phyloP scores from a whole-genome alignment of 2,888 invertebrate genomes.

The Epirrhoe tristata region DNA sequence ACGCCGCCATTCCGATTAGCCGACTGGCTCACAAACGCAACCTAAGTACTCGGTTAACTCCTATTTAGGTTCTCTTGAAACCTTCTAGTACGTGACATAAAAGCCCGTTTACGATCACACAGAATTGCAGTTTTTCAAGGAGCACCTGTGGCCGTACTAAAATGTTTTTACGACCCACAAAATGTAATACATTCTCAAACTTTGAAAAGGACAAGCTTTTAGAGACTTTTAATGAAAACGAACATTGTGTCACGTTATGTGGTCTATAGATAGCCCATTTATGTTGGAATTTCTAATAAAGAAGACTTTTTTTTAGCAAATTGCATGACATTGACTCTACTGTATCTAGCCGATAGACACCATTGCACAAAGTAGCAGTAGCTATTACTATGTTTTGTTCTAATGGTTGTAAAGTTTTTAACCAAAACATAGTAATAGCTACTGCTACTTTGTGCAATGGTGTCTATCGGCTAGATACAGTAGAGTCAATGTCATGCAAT shows the following conservation, averaged over 20 bases:
- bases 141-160: constrained; percentile 76
- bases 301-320: no score
- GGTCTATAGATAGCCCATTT: constrained; percentile 6
- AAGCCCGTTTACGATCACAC: constrained; percentile 65
- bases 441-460: no score
- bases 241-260: constrained; percentile 24
- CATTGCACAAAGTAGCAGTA: no score
- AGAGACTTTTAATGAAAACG: constrained; percentile 39
- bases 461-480: no score
- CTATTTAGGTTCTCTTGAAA: constrained; percentile 44
- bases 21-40: constrained; percentile 38
- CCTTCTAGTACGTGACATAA: constrained; percentile 54
- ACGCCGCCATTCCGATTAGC: constrained; percentile 48
- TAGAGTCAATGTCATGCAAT: no score
- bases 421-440: no score
- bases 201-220: constrained; percentile 50
- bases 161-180: constrained; percentile 70
- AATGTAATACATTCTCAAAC: constrained; percentile 60
- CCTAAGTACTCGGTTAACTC: constrained; percentile 46
- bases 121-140: constrained; percentile 64
- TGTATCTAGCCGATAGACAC: no score
- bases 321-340: no score
- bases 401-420: no score
- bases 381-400: no score
- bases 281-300: background rate